Evolutionary conservation across 2,888 invertebrate genomes (phyloP).

Genomic region (Chrysolina haemoptera): DNA sequence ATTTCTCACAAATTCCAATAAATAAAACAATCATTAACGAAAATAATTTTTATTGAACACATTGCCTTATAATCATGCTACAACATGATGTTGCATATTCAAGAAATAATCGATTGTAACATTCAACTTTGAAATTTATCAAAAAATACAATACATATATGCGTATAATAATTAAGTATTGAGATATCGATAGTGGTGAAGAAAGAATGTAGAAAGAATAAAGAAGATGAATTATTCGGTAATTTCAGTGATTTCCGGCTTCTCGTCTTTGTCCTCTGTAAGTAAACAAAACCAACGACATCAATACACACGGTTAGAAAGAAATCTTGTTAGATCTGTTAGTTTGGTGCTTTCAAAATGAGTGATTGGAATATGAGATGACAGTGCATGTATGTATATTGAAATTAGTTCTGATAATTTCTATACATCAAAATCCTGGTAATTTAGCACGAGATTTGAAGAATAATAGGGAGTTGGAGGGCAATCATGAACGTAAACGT

Average conservation of each 20-base stretch:
- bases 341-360: not conserved
- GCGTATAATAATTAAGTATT: constrained; percentile 40
- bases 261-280: constrained; percentile 61
- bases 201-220: constrained; percentile 49
- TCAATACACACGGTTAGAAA: constrained; percentile 63
- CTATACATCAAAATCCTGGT: too few relatives aligned
- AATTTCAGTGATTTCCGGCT: constrained; percentile 65
- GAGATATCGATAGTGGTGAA: constrained; percentile 15
- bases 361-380: not conserved
- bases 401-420: too few relatives aligned
- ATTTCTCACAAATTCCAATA: constrained; percentile 5
- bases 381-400: not conserved
- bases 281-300: constrained; percentile 65
- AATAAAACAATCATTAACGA: constrained; percentile 55
- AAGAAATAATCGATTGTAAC: not conserved
- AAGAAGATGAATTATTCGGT: constrained; percentile 63
- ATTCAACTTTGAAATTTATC: constrained; percentile 34
- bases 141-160: constrained; percentile 41
- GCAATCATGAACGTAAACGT: too few relatives aligned
- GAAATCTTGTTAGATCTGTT: constrained; percentile 14
- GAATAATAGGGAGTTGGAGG: too few relatives aligned
- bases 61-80: constrained; percentile 47
- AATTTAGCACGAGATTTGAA: too few relatives aligned
- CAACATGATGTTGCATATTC: constrained; percentile 39
- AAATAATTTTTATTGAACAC: constrained; percentile 61